A percentile compares a stretch with the other conserved stretches of the same genome.
These are phyloP conservation scores for Edolisoma coerulescens DNA, from an alignment of 2,113 vertebrate genomes.

Conservation along the genomic window DNA sequence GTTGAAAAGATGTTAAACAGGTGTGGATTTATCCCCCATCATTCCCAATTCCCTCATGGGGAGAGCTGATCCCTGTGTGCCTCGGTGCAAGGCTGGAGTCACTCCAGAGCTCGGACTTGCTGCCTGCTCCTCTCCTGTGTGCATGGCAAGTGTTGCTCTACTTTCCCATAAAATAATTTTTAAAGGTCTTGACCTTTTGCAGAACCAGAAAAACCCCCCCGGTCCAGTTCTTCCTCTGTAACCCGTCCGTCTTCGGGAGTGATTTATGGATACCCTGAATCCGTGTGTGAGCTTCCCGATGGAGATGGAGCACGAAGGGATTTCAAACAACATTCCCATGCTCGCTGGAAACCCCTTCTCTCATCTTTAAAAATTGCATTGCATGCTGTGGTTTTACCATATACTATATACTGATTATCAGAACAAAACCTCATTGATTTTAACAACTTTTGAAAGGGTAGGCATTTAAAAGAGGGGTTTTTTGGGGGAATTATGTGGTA, in stretches of 20 bases:
- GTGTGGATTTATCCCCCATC: not conserved
- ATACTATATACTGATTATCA: too few relatives aligned
- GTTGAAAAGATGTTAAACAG: not conserved
- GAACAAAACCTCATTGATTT: not conserved
- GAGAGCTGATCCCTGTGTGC: not conserved
- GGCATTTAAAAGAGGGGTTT: too few relatives aligned
- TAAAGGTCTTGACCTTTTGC: not conserved
- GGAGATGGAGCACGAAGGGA: not conserved
- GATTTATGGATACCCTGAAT: fast-evolving
- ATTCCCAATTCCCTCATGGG: fast-evolving
- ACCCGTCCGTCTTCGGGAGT: fast-evolving
- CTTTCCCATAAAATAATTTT: not conserved
- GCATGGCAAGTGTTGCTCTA: fast-evolving
- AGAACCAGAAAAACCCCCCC: not conserved
- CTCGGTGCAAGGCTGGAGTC: too few relatives aligned
- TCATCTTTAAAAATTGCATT: not conserved
- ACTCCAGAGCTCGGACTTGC: not conserved
- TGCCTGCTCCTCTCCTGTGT: not conserved
- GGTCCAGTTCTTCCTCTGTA: not conserved
- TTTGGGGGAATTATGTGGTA: fast-evolving
- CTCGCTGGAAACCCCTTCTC: not conserved
- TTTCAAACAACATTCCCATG: not conserved
- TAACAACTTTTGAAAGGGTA: not conserved
- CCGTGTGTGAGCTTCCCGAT: fast-evolving
- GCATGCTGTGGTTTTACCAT: fast-evolving